These are phyloP conservation scores for Taenioides sp. DNA, from an alignment of 2,797 vertebrate genomes.

Conservation along the genomic window DNA sequence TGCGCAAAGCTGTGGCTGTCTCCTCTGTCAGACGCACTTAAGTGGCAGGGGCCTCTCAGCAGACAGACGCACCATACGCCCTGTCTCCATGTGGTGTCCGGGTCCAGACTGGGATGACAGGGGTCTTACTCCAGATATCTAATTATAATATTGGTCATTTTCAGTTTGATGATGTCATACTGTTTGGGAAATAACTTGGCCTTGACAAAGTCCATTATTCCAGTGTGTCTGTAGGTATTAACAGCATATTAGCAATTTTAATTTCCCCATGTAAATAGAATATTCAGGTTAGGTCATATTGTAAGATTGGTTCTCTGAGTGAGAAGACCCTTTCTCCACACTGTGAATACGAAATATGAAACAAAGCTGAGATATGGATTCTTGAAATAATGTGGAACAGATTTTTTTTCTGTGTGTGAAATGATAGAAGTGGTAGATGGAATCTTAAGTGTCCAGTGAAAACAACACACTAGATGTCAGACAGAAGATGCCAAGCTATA, in stretches of 20 bases:
- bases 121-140: background rate
- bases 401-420: too few relatives aligned
- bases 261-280: background rate
- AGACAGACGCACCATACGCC: constrained; percentile 45
- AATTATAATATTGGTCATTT: background rate
- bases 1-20: constrained; percentile 59
- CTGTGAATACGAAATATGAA: background rate
- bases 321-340: background rate
- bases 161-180: background rate
- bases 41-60: constrained; percentile 65
- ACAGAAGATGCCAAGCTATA: too few relatives aligned
- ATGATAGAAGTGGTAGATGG: background rate
- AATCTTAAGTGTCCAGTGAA: too few relatives aligned
- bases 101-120: too few relatives aligned
- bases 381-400: too few relatives aligned
- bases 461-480: too few relatives aligned
- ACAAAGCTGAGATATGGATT: too few relatives aligned
- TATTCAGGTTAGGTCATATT: background rate
- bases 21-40: constrained; percentile 69
- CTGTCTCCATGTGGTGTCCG: constrained; percentile 33
- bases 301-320: background rate
- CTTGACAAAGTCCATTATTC: background rate
- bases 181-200: background rate
- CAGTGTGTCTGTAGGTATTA: background rate
- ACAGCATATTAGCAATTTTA: background rate